Evolutionary conservation across 2,113 vertebrate genomes (phyloP).

Genomic region (Rhea pennata): DNA sequence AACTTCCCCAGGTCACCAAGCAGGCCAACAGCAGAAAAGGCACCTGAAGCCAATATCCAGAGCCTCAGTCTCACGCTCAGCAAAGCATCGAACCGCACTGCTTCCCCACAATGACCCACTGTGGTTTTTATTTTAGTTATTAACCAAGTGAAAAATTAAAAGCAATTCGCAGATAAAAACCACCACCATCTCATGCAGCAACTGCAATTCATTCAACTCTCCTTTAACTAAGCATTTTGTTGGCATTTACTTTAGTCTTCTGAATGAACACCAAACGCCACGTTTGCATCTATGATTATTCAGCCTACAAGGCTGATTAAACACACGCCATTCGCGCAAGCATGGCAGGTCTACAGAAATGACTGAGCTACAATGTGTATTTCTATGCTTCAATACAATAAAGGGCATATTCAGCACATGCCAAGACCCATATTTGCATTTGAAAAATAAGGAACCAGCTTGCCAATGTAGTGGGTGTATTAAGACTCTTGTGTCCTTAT

Average conservation of each 20-base stretch:
- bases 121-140: not conserved
- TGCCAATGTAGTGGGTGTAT: not conserved
- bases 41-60: not conserved
- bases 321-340: not conserved
- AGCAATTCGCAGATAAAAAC: not conserved
- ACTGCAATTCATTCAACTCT: not conserved
- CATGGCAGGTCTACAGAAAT: constrained; percentile 23
- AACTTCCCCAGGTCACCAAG: not conserved
- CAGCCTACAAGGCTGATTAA: constrained; percentile 17
- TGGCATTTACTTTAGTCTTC: not conserved
- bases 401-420: not conserved
- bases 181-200: not conserved
- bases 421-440: not conserved
- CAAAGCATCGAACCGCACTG: not conserved
- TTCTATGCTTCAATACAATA: constrained; percentile 18
- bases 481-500: not conserved
- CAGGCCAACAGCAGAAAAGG: not conserved
- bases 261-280: not conserved
- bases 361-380: not conserved
- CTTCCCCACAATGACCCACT: not conserved
- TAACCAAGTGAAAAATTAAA: constrained; percentile 19
- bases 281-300: constrained; percentile 6
- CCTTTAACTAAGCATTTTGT: not conserved
- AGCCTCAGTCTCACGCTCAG: not conserved
- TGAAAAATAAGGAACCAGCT: constrained; percentile 25